Base-by-base conservation (phyloP, 30 jellyfish, hydroid and myxozoan species). In the Calvadosia cruxmelitensis region DNA sequence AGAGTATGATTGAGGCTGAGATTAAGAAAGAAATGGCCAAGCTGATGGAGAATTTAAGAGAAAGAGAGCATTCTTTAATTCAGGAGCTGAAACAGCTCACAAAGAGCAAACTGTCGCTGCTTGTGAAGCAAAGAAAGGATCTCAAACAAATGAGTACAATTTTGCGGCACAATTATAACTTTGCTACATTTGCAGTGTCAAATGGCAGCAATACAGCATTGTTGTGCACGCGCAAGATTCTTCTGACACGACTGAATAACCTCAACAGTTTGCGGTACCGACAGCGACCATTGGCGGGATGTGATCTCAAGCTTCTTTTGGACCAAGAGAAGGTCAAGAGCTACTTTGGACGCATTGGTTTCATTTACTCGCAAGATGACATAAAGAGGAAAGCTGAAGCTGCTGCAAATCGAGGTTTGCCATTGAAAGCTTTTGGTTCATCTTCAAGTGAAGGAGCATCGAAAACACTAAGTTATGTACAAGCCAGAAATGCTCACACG, bases 201-300 rank as follows among this genome's bases (percentile, higher is more conserved):
- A 84, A 84, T 31, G 98, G 98, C 31, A 89, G 98, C 29, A 90
- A 89, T 66, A 92, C 80, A 67, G 95, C 98, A 7, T 75, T 89
- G 77, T 81, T 89, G 0, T 81, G 81, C 64, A 75, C 94, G 71
- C 84, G 98, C 29, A 89, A 89, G 48, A 92, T 89, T 12, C 78
- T 89, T 3, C 93, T 94, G 27, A 89, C 98, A 51, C 78, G 98
- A 29, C 69, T 89, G 68, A 94, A 89, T 67, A 89, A 89, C 74
- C 61, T 89, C 27, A 89, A 89, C 72, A 89, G 98, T 68, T 69
- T 89, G 48, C 81, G 81, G 53, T 89, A 87, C 67, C 71, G 94
- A 31, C 97, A 87, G 72, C 69, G 94, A 33, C 97, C 97, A 0
- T 53, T 87, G 34, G 94, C 97, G 1, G 74, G 34, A 50, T 71